These are phyloP conservation scores for Ifrita kowaldi DNA, from an alignment of 2,113 vertebrate genomes.

Conservation along the genomic window DNA sequence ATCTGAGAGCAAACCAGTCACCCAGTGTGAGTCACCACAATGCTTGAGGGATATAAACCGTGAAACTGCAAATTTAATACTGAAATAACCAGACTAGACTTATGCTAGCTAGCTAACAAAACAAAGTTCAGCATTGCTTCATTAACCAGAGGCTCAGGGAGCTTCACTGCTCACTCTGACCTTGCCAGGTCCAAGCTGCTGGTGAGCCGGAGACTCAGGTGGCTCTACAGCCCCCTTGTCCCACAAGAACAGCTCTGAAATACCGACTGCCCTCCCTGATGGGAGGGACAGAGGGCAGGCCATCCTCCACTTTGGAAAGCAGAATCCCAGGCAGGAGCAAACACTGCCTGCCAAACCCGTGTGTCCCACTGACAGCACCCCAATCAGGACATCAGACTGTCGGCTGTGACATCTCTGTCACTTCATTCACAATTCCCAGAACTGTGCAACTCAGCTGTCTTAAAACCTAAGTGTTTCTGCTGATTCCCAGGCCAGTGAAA, in stretches of 20 bases:
- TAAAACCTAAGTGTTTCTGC: not conserved
- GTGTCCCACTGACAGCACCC: not conserved
- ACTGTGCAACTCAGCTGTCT: not conserved
- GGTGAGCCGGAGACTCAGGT: not conserved
- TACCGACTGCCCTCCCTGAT: too few relatives aligned
- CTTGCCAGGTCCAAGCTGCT: not conserved
- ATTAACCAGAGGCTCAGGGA: not conserved
- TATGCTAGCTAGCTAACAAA: not conserved
- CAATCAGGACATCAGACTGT: accelerated
- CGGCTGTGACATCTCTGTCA: not conserved
- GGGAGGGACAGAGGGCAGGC: not conserved
- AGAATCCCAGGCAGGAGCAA: not conserved
- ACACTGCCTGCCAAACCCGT: not conserved
- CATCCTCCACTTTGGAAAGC: not conserved
- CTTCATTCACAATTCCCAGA: not conserved
- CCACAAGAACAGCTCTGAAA: not conserved
- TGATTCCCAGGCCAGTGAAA: not conserved
- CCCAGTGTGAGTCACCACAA: not conserved
- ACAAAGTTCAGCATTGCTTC: not conserved
- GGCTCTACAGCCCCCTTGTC: not conserved
- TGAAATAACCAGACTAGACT: not conserved
- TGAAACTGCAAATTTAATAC: slow-evolving; percentile 13
- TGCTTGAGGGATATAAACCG: not conserved
- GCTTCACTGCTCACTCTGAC: not conserved
- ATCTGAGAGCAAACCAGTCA: not conserved